These are phyloP conservation scores for Hemithea aestivaria DNA, from an alignment of 2,888 invertebrate genomes.

Conservation along the genomic window DNA sequence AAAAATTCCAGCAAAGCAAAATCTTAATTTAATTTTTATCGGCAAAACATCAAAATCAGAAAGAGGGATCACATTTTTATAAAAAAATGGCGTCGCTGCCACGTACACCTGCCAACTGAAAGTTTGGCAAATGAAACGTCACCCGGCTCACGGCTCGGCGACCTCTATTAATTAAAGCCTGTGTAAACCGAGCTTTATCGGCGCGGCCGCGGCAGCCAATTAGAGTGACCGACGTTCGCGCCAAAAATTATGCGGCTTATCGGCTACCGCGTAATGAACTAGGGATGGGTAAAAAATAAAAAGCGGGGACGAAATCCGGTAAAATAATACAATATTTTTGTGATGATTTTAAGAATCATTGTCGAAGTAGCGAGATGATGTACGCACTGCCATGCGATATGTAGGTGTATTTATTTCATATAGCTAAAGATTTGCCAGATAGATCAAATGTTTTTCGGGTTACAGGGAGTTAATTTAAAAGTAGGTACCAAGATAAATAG, in stretches of 20 bases:
- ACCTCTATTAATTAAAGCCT: constrained; percentile 77
- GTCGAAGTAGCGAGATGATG: too few species aligned
- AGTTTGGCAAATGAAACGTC: constrained; percentile 16
- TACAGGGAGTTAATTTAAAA: too few species aligned
- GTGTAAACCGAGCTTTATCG: constrained; percentile 77
- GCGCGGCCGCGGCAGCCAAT: constrained; percentile 64
- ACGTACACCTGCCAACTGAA: constrained; percentile 14
- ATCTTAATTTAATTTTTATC: too few species aligned
- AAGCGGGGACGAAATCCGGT: background rate
- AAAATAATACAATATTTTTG: background rate
- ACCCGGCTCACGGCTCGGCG: constrained; percentile 42
- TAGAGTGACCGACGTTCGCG: constrained; percentile 58
- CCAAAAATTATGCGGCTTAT: constrained; percentile 77
- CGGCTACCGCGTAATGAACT: constrained; percentile 59
- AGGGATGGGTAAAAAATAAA: constrained; percentile 21
- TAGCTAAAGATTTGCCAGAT: too few species aligned
- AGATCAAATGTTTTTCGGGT: too few species aligned
- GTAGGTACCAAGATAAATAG: too few species aligned
- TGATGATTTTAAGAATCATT: too few species aligned
- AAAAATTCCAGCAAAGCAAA: too few species aligned
- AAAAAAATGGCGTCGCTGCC: constrained; percentile 10
- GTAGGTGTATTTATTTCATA: too few species aligned
- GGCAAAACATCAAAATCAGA: too few species aligned
- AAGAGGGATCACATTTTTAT: background rate
- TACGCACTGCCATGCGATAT: too few species aligned